A percentile compares a stretch with the other conserved stretches of the same genome.
phyloP scores from a whole-genome alignment of 2,888 invertebrate species.

The Sabellastarte sp. region DNA sequence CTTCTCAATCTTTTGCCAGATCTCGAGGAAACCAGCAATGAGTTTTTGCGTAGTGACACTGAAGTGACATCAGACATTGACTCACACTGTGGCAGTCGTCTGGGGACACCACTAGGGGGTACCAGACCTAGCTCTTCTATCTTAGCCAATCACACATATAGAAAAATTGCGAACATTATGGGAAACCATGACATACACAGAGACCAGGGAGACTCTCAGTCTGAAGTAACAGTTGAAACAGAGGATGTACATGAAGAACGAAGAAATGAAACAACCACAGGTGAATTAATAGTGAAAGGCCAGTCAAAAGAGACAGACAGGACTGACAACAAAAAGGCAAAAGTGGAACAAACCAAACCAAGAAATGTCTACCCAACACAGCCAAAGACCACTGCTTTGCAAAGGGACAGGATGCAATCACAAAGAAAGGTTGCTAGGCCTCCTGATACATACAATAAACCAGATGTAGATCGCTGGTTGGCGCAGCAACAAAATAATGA shows the following conservation, averaged over 20 bases:
- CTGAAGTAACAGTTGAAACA: background rate
- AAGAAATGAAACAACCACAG: too few relatives aligned
- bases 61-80: slow-evolving; percentile 4
- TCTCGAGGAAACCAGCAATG: slow-evolving; percentile 7
- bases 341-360: background rate
- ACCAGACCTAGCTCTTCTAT: background rate
- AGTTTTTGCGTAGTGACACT: slow-evolving; percentile 5
- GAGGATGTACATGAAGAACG: too few relatives aligned
- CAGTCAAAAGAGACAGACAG: background rate
- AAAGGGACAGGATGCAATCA: too few relatives aligned
- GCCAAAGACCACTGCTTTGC: too few relatives aligned
- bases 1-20: slow-evolving; percentile 15
- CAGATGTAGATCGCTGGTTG: slow-evolving; percentile 3
- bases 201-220: background rate
- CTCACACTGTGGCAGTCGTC: background rate
- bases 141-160: background rate
- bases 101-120: background rate
- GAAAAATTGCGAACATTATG: background rate
- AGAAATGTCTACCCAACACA: too few relatives aligned
- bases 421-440: too few relatives aligned
- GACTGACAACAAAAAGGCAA: background rate
- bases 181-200: background rate
- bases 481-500: background rate
- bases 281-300: too few relatives aligned
- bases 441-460: too few relatives aligned